Evolutionary conservation across 2,888 invertebrate species (phyloP).

Genomic region (Entomobrya proxima): DNA sequence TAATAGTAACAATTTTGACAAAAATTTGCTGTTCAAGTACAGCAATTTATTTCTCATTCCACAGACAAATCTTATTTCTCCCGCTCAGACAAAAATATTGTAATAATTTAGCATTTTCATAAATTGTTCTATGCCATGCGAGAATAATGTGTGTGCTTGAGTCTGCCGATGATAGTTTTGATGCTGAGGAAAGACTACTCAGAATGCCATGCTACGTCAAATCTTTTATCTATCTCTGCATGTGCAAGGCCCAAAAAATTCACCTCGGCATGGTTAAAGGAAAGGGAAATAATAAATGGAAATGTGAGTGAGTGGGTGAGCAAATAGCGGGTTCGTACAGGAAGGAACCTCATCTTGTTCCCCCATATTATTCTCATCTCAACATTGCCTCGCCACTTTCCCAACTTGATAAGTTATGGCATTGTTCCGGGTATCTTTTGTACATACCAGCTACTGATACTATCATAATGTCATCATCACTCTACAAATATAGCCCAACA

Average conservation of each 20-base stretch:
- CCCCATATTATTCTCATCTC: background rate
- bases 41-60: constrained; percentile 51
- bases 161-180: background rate
- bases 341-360: background rate
- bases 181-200: background rate
- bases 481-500: constrained; percentile 10
- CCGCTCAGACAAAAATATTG: background rate
- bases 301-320: constrained; percentile 6
- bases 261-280: background rate
- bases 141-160: background rate
- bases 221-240: too few relatives aligned
- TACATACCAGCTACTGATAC: background rate
- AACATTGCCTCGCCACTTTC: background rate
- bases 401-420: constrained; percentile 8
- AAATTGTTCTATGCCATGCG: background rate
- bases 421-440: constrained; percentile 8
- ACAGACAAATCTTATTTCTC: constrained; percentile 16
- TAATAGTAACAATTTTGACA: background rate
- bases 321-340: background rate
- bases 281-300: background rate
- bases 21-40: background rate
- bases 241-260: too few relatives aligned
- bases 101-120: constrained; percentile 22
- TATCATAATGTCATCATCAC: constrained; percentile 30
- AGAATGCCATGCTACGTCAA: background rate